Percentiles rank a stretch among this genome's conserved stretches.
phyloP scores from a whole-genome alignment of 2,113 vertebrate genomes.

The Toxotes jaculatrix region DNA sequence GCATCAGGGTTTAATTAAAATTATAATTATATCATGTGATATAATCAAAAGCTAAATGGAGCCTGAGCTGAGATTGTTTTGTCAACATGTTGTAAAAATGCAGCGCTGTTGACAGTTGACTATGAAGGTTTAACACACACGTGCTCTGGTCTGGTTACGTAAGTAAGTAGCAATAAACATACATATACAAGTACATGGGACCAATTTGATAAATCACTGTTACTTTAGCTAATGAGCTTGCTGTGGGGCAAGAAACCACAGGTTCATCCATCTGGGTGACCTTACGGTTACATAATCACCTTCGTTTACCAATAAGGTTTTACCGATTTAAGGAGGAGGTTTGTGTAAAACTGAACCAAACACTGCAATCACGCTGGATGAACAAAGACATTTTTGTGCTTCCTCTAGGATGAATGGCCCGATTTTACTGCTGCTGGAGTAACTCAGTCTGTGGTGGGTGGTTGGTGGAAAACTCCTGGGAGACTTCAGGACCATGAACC shows the following conservation, averaged over 20 bases:
- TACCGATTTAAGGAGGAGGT: constrained; percentile 38
- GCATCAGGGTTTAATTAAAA: no score
- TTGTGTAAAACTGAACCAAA: constrained; percentile 60
- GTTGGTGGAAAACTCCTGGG: constrained; percentile 80
- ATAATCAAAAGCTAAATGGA: constrained; percentile 10
- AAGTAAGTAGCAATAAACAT: constrained; percentile 41
- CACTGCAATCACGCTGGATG: constrained; percentile 48
- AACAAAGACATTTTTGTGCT: constrained; percentile 82
- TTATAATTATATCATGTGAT: not conserved
- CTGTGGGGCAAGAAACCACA: constrained; percentile 67
- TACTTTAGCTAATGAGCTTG: constrained; percentile 64
- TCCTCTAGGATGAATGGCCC: constrained; percentile 79
- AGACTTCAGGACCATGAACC: constrained; percentile 80
- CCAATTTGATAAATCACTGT: constrained; percentile 63
- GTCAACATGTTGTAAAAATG: constrained; percentile 13
- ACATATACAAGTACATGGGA: not conserved
- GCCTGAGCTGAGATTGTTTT: constrained; percentile 30
- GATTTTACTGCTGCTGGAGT: constrained; percentile 71
- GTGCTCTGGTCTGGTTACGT: constrained; percentile 30
- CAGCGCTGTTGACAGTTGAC: constrained; percentile 13
- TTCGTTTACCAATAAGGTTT: constrained; percentile 57
- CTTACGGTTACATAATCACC: constrained; percentile 66
- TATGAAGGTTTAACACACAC: constrained; percentile 5
- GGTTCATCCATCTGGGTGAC: constrained; percentile 57
- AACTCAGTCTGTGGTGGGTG: constrained; percentile 68